phyloP scores from a whole-genome alignment of 2,888 invertebrate species.

The Cremastobaeus sp. region DNA sequence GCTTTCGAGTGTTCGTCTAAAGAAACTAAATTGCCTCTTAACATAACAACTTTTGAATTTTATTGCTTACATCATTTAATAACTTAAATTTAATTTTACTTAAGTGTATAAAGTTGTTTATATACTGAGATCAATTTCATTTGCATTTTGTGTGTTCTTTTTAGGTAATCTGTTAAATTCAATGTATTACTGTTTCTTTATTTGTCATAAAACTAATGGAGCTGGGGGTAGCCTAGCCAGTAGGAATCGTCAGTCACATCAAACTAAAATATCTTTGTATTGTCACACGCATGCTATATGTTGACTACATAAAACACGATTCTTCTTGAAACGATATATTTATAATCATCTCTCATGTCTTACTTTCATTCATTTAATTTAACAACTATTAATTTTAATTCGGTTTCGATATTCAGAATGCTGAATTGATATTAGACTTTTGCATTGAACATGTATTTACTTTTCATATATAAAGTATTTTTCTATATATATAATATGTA shows the following conservation, averaged over 20 bases:
- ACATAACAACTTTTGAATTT: slow-evolving; percentile 36
- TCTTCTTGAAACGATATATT: slow-evolving; percentile 18
- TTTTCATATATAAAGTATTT: slow-evolving; percentile 38
- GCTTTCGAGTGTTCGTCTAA: too few species aligned
- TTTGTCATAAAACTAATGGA: slow-evolving; percentile 28
- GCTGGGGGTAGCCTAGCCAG: slow-evolving; percentile 47
- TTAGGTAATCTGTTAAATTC: too few species aligned
- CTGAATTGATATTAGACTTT: slow-evolving; percentile 49
- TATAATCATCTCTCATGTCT: slow-evolving; percentile 16
- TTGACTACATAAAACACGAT: slow-evolving; percentile 19
- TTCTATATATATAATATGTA: too few species aligned
- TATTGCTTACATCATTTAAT: slow-evolving; percentile 29
- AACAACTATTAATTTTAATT: slow-evolving; percentile 48
- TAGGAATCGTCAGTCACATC: slow-evolving; percentile 42
- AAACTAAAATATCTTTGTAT: slow-evolving; percentile 48
- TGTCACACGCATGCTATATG: slow-evolving; percentile 50
- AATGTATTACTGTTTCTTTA: slow-evolving; percentile 6
- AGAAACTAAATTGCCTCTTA: slow-evolving; percentile 6
- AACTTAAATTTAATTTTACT: slow-evolving; percentile 29
- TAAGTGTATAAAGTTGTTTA: slow-evolving; percentile 16
- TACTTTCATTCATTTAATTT: slow-evolving; percentile 54
- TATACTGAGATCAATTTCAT: slow-evolving; percentile 31
- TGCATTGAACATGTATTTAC: slow-evolving; percentile 34
- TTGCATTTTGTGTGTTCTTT: slow-evolving; percentile 22
- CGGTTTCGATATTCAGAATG: slow-evolving; percentile 49